These are phyloP conservation scores for Furcifer pardalis DNA, from an alignment of 2,797 vertebrate genomes.

Conservation along the genomic window DNA sequence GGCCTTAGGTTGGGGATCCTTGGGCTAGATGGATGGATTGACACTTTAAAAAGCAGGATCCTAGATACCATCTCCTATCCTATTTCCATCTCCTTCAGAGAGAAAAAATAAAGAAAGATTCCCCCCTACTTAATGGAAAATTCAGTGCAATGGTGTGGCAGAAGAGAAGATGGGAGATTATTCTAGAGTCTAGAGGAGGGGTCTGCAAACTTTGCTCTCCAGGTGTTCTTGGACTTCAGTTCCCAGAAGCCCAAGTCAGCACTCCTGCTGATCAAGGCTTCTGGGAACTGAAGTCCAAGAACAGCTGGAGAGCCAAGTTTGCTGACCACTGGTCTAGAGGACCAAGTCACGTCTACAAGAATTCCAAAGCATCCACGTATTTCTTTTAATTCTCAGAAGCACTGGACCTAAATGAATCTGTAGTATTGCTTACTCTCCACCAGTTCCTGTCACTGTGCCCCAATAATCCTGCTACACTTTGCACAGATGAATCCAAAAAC, in stretches of 20 bases:
- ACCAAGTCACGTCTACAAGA: not conserved
- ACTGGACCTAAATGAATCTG: not conserved
- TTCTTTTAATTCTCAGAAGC: not conserved
- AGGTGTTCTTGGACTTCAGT: too few species aligned
- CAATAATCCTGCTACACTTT: not conserved
- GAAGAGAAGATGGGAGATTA: not conserved
- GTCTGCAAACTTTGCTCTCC: too few species aligned
- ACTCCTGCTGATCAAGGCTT: too few species aligned
- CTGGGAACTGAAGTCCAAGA: too few species aligned
- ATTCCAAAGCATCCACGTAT: not conserved
- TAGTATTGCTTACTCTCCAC: not conserved
- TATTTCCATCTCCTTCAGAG: not conserved
- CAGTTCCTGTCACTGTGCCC: not conserved
- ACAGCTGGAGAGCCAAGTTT: too few species aligned
- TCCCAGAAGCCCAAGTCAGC: too few species aligned
- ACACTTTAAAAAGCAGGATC: not conserved
- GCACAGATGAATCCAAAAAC: not conserved
- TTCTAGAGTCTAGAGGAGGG: not conserved
- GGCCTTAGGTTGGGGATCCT: too few species aligned
- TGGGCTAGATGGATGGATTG: not conserved
- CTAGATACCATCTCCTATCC: not conserved
- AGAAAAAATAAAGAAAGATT: too few species aligned
- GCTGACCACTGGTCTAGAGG: too few species aligned
- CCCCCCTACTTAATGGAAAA: not conserved
- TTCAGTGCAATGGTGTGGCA: not conserved